Conservation (phyloP, 2,797 vertebrate species). For the Typhlichthys subterraneus region DNA sequence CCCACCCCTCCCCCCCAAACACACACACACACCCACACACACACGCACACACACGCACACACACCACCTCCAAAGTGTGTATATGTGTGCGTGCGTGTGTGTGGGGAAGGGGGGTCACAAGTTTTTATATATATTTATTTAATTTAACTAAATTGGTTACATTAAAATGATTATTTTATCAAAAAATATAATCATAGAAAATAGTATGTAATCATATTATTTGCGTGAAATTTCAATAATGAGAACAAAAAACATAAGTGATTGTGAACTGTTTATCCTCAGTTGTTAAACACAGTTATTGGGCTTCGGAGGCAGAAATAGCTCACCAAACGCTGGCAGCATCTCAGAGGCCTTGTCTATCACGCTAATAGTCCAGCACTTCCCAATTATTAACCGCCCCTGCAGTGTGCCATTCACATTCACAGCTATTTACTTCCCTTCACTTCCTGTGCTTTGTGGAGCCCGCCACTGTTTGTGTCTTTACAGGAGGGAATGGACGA, state of each 20-base stretch:
- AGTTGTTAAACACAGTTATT: constrained; percentile 1
- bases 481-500: constrained; percentile 72
- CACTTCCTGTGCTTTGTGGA: constrained; percentile 74
- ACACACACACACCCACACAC: no score
- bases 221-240: no score
- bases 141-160: no score
- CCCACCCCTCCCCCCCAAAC: no score
- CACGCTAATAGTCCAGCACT: constrained; percentile 67
- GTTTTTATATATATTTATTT: no score
- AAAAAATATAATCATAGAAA: no score
- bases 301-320: constrained; percentile 19
- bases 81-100: no score
- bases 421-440: constrained; percentile 56
- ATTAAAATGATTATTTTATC: no score
- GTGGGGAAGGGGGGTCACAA: no score
- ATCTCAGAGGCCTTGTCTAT: constrained; percentile 45
- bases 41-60: no score
- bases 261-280: constrained; percentile 3
- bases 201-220: no score
- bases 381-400: constrained; percentile 79
- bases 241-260: not conserved
- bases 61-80: no score
- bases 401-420: constrained; percentile 71
- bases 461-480: constrained; percentile 44
- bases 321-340: constrained; percentile 29